These are phyloP conservation scores for Mus musculus DNA, from an alignment of 2,113 vertebrate species.

Conservation along the genomic window GRCm39 chr13:16154501-16155000, in stretches of 20 bases:
- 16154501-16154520: slow-evolving; percentile 69
- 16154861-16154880: neutral
- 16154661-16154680: slow-evolving; percentile 7
- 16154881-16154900: neutral
- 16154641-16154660: slow-evolving; percentile 59
- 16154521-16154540: slow-evolving; percentile 65
- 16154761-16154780: neutral
- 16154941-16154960: neutral
- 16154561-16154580: slow-evolving; percentile 74
- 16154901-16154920: neutral
- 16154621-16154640: slow-evolving; percentile 54
- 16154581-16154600: slow-evolving; percentile 78
- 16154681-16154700: slow-evolving; percentile 2
- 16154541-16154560: slow-evolving; percentile 73
- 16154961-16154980: accelerated
- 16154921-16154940: neutral
- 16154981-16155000: neutral
- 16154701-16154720: neutral
- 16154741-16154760: neutral
- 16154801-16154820: neutral
- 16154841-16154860: neutral
- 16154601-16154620: slow-evolving; percentile 71
- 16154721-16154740: neutral
- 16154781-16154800: neutral
- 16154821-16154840: neutral